phyloP scores from a whole-genome alignment of 2,797 vertebrate species.

The Enteromius argenteus region DNA sequence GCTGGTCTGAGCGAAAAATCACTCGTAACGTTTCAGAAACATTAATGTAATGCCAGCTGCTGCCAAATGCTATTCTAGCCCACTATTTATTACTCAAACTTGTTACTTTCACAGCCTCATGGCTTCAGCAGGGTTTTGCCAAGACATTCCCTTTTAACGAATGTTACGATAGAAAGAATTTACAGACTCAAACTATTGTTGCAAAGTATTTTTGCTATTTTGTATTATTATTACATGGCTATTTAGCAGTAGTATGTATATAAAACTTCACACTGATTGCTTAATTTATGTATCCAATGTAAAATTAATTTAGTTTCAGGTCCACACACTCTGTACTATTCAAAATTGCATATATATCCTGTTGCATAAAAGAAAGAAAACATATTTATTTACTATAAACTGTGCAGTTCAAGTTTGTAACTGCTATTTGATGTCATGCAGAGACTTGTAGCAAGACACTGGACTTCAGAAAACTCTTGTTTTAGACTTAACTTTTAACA shows the following conservation, averaged over 20 bases:
- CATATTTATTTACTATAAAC: neutral
- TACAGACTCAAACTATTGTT: neutral
- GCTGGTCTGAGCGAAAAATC: slow-evolving; percentile 49
- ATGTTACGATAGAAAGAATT: neutral
- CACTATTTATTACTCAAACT: slow-evolving; percentile 36
- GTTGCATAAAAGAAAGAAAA: neutral
- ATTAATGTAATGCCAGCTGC: slow-evolving; percentile 39
- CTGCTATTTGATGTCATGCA: neutral
- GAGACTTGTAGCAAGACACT: neutral
- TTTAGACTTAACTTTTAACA: neutral
- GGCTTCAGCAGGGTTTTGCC: slow-evolving; percentile 17
- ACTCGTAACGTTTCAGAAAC: slow-evolving; percentile 50
- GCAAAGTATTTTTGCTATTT: neutral
- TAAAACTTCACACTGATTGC: neutral
- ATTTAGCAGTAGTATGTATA: neutral
- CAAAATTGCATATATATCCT: neutral
- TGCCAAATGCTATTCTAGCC: slow-evolving; percentile 31
- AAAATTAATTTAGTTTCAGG: neutral
- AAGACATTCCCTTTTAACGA: neutral
- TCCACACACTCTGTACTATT: neutral
- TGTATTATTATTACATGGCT: neutral
- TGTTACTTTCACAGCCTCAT: slow-evolving; percentile 38
- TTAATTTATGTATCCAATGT: neutral
- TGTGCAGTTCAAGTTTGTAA: neutral
- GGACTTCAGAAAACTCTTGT: neutral